phyloP scores from a whole-genome alignment of 2,797 vertebrate genomes.

The Phylloscopus collybita region DNA sequence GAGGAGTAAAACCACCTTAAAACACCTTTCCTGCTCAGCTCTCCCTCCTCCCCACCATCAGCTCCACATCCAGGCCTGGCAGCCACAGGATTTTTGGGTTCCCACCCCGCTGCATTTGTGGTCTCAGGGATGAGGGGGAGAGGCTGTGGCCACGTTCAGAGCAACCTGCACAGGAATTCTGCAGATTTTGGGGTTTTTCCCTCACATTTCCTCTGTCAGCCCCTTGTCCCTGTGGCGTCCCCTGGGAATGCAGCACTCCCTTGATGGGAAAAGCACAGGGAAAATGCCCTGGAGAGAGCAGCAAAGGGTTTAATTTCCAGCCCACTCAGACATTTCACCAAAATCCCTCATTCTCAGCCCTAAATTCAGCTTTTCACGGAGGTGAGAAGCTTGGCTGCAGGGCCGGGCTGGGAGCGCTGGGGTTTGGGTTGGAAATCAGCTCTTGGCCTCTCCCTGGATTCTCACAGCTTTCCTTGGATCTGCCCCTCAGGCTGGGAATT shows the following conservation, averaged over 20 bases:
- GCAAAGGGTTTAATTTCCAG: not conserved
- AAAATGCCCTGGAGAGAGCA: not conserved
- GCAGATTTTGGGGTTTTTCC: not conserved
- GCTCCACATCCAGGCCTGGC: not conserved
- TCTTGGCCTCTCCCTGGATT: not conserved
- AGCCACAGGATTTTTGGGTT: not conserved
- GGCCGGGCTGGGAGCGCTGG: not conserved
- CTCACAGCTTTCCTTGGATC: conserved; percentile 29
- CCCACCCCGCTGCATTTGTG: not conserved
- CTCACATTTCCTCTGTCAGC: not conserved
- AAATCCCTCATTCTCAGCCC: not conserved
- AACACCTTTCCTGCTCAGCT: not conserved
- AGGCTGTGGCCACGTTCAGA: not conserved
- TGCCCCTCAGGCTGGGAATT: not conserved
- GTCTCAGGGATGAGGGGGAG: not conserved
- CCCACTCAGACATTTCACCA: not conserved
- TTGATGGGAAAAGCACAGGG: not conserved
- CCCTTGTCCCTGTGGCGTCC: not conserved
- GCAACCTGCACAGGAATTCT: not conserved
- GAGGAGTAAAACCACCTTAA: not conserved
- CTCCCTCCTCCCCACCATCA: too few relatives aligned
- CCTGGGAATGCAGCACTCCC: not conserved
- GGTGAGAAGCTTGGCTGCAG: conserved; percentile 13
- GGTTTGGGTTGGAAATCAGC: not conserved
- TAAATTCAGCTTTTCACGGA: not conserved